Evolutionary conservation across 2,888 invertebrate species (phyloP), one percentile per base, ranked within the genome.

Genomic region (Plemyria rubiginata): DNA sequence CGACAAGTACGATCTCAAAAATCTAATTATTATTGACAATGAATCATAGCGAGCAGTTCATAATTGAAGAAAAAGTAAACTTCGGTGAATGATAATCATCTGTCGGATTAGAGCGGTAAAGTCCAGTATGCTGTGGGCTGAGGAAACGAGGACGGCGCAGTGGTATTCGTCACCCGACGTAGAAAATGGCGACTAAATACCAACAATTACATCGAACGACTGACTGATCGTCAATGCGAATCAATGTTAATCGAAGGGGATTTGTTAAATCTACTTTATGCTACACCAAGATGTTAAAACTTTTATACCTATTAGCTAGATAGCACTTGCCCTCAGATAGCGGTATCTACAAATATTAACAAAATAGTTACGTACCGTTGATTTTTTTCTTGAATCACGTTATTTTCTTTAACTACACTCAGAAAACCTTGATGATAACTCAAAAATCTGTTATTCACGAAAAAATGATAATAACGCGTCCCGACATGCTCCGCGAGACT

Each of bases 171-270:
- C 92, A 92, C 88, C 48, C 87, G 86, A 86, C 80, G 88, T 91
- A 91, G 92, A 92, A 92, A 92, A 92, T 91, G 92, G 92, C 91
- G 91, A 91, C 90, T 91, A 89, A 91, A 92, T 90, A 90, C 89
- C 86, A 90, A 90, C 88, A 91, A 91, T 90, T 90, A 90, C 86
- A 85, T 78, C 77, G 85, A 74, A 77, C 80, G 79, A 80, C 74
- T 79, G 74, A 78, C 74, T 75, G 73, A 80, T 80, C 77, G 73
- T 80, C 73, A 83, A 80, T 78, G 72, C 67, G 71, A 80, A 81
- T 80, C 80, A 80, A 80, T 80, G 76, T 82, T 79, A 79, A 73
- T 71, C 72, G 67, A 78, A 77, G 73, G 70, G 76, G 71, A 79
- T 77, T 71, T 67, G 65, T 75, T 69, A 78, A n/a, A 72, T 71